A percentile compares a stretch with the other conserved stretches of the same genome.
phyloP scores from a whole-genome alignment of 2,797 vertebrate species.

The Catamblyrhynchus diadema region DNA sequence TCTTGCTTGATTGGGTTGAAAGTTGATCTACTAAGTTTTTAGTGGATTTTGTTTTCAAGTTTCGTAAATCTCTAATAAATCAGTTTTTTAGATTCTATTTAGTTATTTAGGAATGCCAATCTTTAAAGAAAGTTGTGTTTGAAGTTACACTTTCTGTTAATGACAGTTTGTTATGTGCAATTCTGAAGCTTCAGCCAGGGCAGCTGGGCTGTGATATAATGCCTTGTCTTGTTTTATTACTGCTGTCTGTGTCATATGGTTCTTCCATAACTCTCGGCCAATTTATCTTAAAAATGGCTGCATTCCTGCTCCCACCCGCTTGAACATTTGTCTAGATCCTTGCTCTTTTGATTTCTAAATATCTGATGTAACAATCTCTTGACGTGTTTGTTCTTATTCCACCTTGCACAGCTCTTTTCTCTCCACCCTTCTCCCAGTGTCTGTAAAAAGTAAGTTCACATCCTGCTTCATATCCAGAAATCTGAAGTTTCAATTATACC shows the following conservation, averaged over 20 bases:
- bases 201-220: background rate
- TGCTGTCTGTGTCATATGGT: background rate
- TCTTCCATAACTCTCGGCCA: background rate
- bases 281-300: background rate
- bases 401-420: background rate
- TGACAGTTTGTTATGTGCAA: background rate
- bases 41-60: background rate
- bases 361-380: background rate
- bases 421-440: background rate
- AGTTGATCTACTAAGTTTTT: background rate
- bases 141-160: background rate
- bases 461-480: background rate
- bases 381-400: fast-evolving
- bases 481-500: background rate
- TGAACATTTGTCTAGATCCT: background rate
- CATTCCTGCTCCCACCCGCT: background rate
- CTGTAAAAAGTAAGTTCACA: background rate
- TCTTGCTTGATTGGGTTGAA: background rate
- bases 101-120: background rate
- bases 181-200: background rate
- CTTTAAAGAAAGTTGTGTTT: background rate
- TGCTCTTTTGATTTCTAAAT: background rate
- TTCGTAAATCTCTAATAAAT: background rate
- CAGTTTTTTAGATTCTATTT: background rate
- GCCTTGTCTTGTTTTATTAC: background rate